Conservation (phyloP, 1,140 invertebrate species). For the Macrobrachium rosenbergii region DNA sequence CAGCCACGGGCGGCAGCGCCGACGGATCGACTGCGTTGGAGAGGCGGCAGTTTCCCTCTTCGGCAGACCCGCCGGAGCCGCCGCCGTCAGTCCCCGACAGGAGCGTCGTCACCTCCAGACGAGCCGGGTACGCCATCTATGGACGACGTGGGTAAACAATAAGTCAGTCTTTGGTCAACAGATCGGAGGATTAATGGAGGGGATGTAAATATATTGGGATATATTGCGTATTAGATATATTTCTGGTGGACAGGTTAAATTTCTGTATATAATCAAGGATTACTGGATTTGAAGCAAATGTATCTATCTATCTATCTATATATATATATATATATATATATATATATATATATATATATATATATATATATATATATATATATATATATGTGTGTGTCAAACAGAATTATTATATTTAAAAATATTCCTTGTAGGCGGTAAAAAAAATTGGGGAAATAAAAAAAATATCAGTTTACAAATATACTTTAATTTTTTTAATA, state of each 20-base stretch:
- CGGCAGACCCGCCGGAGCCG: too few species aligned
- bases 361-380: too few species aligned
- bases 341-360: too few species aligned
- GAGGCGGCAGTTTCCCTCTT: background rate
- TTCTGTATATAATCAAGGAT: background rate
- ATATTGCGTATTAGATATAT: background rate
- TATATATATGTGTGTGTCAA: too few species aligned
- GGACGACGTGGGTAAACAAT: background rate
- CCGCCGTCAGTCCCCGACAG: background rate
- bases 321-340: too few species aligned
- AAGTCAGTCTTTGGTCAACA: background rate
- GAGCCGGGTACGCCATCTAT: conserved; percentile 8
- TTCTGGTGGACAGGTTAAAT: background rate
- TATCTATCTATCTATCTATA: too few species aligned
- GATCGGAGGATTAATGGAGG: background rate
- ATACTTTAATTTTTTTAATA: too few species aligned
- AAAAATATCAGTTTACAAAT: too few species aligned
- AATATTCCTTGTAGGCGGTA: too few species aligned
- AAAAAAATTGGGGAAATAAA: too few species aligned
- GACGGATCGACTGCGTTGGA: background rate
- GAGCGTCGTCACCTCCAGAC: conserved; percentile 3
- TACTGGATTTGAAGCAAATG: background rate
- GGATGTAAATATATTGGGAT: background rate
- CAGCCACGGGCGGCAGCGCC: background rate
- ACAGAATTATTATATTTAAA: too few species aligned